Conservation (phyloP, 2,113 vertebrate genomes). For the Pseudopipra pipra region DNA sequence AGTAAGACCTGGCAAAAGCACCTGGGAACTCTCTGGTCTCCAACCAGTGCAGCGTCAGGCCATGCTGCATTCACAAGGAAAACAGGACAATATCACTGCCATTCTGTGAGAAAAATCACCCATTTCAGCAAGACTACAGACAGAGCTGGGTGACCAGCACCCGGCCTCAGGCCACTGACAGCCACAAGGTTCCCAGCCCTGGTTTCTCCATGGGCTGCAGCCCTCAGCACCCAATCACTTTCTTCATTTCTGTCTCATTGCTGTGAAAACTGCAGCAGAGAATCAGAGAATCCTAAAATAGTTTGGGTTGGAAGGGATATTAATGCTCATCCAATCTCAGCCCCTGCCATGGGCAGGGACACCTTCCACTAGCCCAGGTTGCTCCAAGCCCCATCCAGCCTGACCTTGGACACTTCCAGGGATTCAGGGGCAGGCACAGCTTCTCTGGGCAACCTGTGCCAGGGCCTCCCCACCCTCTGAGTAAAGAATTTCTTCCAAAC, state of each 20-base stretch:
- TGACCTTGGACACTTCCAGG: background rate
- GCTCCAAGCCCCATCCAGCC: background rate
- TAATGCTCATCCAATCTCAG: background rate
- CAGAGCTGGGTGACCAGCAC: background rate
- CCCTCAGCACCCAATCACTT: background rate
- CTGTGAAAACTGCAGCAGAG: background rate
- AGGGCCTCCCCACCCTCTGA: background rate
- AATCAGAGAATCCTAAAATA: background rate
- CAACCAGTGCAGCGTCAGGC: accelerated
- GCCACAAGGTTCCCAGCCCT: background rate
- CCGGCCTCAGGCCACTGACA: accelerated
- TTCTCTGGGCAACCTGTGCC: background rate
- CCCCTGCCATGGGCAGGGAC: background rate
- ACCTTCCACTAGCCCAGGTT: background rate
- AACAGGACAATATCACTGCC: accelerated
- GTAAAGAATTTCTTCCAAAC: background rate
- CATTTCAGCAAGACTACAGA: background rate
- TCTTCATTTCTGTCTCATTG: background rate
- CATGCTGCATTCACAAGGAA: accelerated
- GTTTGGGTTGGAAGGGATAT: background rate
- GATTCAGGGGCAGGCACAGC: background rate
- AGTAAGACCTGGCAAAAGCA: background rate
- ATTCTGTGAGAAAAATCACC: background rate
- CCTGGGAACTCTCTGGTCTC: background rate
- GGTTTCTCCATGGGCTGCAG: background rate